A percentile compares a stretch with the other conserved stretches of the same genome.
phyloP scores from a whole-genome alignment of 1,140 invertebrate species.

The Lanistes nyassanus region DNA sequence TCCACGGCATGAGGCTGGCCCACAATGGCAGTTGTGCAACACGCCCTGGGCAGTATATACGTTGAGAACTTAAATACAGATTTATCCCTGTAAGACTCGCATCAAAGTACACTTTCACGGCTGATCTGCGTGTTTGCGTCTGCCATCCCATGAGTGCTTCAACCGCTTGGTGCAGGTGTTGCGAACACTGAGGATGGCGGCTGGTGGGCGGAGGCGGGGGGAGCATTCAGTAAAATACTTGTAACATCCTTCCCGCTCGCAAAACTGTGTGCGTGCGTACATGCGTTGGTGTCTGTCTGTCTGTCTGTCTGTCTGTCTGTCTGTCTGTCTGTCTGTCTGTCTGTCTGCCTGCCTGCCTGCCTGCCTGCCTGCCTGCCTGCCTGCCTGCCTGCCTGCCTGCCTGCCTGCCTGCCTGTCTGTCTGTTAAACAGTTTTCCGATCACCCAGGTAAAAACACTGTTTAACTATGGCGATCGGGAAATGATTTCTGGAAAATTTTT shows the following conservation, averaged over 20 bases:
- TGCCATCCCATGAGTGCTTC: too few relatives aligned
- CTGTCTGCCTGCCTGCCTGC: neutral
- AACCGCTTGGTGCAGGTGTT: too few relatives aligned
- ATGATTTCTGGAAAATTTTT: neutral
- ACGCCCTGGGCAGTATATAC: too few relatives aligned
- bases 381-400: neutral
- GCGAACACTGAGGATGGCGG: neutral
- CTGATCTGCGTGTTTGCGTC: too few relatives aligned
- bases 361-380: neutral
- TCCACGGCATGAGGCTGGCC: too few relatives aligned
- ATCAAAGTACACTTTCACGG: too few relatives aligned
- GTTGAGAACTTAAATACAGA: too few relatives aligned
- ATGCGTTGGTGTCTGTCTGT: neutral
- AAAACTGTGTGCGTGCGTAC: neutral
- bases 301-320: neutral
- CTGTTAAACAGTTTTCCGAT: neutral
- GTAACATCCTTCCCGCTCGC: neutral
- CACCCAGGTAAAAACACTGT: neutral
- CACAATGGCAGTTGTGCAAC: too few relatives aligned
- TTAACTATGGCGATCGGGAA: neutral
- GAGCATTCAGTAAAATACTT: neutral
- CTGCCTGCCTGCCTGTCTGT: too few relatives aligned
- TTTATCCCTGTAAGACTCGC: too few relatives aligned
- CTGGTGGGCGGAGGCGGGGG: neutral
- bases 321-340: neutral